Conservation (phyloP, 2,888 invertebrate genomes). For the Orthosia incerta region DNA sequence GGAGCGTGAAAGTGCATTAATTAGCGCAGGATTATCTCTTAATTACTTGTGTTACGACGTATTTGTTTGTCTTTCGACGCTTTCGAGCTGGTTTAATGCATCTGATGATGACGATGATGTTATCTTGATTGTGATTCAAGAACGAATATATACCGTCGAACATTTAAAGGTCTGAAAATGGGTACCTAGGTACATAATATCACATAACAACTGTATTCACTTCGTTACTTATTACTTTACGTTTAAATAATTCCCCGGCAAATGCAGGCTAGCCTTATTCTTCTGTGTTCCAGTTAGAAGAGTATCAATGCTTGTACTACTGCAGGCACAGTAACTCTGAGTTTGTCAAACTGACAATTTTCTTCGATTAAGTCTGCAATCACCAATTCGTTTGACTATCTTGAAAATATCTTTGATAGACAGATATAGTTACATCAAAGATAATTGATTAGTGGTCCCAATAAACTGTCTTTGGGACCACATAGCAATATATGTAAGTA, state of each 20-base stretch:
- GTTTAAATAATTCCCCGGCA: too few relatives aligned
- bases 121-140: neutral
- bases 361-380: neutral
- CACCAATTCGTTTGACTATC: too few relatives aligned
- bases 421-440: too few relatives aligned
- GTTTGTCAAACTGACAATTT: neutral
- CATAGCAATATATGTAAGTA: too few relatives aligned
- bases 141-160: neutral
- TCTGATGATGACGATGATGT: neutral
- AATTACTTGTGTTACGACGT: constrained; percentile 3
- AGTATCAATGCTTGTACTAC: too few relatives aligned
- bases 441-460: too few relatives aligned
- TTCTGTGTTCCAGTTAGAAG: neutral
- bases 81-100: neutral
- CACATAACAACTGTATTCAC: too few relatives aligned
- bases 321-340: too few relatives aligned
- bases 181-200: too few relatives aligned
- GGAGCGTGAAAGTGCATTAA: constrained; percentile 39
- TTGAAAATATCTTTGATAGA: neutral
- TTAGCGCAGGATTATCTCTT: constrained; percentile 28
- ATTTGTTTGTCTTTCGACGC: constrained; percentile 2
- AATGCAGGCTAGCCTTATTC: neutral
- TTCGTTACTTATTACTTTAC: too few relatives aligned
- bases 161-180: neutral
- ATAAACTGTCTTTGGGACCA: too few relatives aligned